Conservation (phyloP, 2,888 invertebrate genomes). For the Dione vanillae region DNA sequence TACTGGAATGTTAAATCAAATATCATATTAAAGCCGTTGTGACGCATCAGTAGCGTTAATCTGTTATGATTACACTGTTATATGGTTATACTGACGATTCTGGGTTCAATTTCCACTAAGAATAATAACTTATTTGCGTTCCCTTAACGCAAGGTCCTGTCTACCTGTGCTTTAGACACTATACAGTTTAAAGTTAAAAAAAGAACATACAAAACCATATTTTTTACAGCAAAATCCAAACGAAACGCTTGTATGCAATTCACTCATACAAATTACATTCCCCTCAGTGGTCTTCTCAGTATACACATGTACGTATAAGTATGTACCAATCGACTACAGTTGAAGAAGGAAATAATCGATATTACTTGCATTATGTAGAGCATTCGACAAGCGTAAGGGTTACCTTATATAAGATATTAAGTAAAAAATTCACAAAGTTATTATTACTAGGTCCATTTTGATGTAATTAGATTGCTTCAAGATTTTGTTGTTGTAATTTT, state of each 20-base stretch:
- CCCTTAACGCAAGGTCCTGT: not conserved
- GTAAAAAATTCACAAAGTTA: not conserved
- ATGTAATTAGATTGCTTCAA: too few species aligned
- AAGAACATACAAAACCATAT: not conserved
- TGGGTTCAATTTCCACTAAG: too few species aligned
- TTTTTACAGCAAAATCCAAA: not conserved
- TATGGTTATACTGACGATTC: too few species aligned
- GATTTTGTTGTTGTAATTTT: too few species aligned
- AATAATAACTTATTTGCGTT: too few species aligned
- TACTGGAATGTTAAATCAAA: too few species aligned
- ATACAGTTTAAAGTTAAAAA: not conserved
- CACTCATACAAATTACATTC: not conserved
- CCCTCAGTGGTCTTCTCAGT: slow-evolving; percentile 29
- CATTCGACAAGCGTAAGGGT: slow-evolving; percentile 25
- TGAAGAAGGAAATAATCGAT: slow-evolving; percentile 37
- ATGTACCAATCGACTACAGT: slow-evolving; percentile 5
- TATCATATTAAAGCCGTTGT: too few species aligned
- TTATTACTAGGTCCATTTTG: not conserved
- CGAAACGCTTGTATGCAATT: not conserved
- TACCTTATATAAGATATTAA: slow-evolving; percentile 14
- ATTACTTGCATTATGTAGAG: slow-evolving; percentile 38
- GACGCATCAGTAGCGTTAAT: too few species aligned
- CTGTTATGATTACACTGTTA: too few species aligned
- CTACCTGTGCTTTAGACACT: not conserved
- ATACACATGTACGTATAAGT: not conserved